phyloP scores from a whole-genome alignment of 2,888 invertebrate genomes.

The Drosophila vallismaia region DNA sequence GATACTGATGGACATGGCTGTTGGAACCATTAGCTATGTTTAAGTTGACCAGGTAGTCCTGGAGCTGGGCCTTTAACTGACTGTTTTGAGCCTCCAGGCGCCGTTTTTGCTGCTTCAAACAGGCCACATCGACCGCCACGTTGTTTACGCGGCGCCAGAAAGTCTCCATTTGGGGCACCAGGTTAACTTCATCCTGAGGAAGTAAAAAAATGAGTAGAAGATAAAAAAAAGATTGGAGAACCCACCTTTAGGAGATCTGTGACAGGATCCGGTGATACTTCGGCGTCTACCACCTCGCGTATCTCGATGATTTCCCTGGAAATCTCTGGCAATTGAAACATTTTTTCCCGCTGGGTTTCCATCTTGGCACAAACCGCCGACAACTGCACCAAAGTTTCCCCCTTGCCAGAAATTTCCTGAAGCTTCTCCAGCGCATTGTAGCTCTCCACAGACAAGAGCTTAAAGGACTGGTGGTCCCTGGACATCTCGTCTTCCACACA shows the following conservation, averaged over 20 bases:
- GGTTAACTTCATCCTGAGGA: slow-evolving; percentile 84
- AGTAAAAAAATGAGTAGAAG: neutral
- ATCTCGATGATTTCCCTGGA: slow-evolving; percentile 67
- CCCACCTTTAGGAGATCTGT: slow-evolving; percentile 57
- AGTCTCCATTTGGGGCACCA: slow-evolving; percentile 87
- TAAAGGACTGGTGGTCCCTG: slow-evolving; percentile 85
- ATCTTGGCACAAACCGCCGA: slow-evolving; percentile 88
- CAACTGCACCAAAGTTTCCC: slow-evolving; percentile 87
- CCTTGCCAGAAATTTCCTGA: slow-evolving; percentile 85
- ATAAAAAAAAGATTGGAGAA: neutral
- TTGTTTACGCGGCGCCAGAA: slow-evolving; percentile 88
- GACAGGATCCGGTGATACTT: slow-evolving; percentile 62
- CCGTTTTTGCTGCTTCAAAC: slow-evolving; percentile 83
- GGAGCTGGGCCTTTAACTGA: slow-evolving; percentile 86
- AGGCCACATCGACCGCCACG: slow-evolving; percentile 85
- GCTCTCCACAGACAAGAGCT: slow-evolving; percentile 87
- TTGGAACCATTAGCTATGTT: slow-evolving; percentile 84
- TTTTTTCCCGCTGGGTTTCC: slow-evolving; percentile 87
- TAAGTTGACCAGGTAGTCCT: slow-evolving; percentile 86
- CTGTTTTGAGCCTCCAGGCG: slow-evolving; percentile 86
- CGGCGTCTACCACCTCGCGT: slow-evolving; percentile 77
- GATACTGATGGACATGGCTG: slow-evolving; percentile 77
- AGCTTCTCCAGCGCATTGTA: slow-evolving; percentile 85
- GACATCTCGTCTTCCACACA: slow-evolving; percentile 85
- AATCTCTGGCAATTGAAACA: slow-evolving; percentile 81